Evolutionary conservation across 2,113 vertebrate species (phyloP).

Genomic region (Panthera tigris): DNA sequence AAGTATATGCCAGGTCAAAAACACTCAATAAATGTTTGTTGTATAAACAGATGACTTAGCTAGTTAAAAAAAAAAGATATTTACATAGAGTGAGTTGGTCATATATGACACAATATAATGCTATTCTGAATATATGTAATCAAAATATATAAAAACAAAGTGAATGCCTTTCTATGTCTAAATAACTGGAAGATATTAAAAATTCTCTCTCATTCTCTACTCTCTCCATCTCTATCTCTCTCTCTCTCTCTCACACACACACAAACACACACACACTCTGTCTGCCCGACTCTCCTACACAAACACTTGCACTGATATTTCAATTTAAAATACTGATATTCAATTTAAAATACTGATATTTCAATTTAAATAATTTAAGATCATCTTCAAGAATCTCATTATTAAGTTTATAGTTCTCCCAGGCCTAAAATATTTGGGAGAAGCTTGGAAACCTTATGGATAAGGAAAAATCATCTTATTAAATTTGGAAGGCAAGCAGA

Average conservation of each 20-base stretch:
- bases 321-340: no score
- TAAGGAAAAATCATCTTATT: conserved; percentile 12
- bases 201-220: neutral
- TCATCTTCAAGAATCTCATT: conserved; percentile 7
- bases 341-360: neutral
- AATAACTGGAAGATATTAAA: neutral
- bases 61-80: neutral
- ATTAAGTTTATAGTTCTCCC: neutral
- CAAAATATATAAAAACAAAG: neutral
- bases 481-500: neutral
- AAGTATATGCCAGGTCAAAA: neutral
- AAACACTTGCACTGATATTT: neutral
- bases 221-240: neutral
- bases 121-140: neutral
- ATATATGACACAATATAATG: neutral
- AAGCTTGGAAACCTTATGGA: neutral
- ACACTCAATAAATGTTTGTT: neutral
- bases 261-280: neutral
- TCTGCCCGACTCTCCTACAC: neutral
- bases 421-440: neutral
- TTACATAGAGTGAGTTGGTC: neutral
- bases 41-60: neutral
- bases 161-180: neutral
- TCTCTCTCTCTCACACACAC: neutral
- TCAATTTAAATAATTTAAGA: neutral